These are phyloP conservation scores for Amiota minor DNA, from an alignment of 2,888 invertebrate genomes.

Conservation along the genomic window DNA sequence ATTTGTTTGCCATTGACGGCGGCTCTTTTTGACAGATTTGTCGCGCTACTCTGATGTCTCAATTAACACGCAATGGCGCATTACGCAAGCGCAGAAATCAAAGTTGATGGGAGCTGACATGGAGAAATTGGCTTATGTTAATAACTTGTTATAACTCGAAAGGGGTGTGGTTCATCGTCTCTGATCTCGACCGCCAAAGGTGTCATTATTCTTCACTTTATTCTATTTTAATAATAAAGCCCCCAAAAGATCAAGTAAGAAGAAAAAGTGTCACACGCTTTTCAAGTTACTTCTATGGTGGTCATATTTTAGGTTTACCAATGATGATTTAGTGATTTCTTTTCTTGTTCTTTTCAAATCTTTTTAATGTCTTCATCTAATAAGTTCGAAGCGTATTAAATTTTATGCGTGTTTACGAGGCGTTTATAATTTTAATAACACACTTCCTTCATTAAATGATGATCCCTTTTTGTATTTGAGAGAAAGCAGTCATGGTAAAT, in stretches of 20 bases:
- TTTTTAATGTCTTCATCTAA: constrained; percentile 31
- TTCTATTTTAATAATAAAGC: neutral
- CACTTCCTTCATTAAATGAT: constrained; percentile 49
- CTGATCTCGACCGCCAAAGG: constrained; percentile 13
- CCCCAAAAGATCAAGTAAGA: neutral
- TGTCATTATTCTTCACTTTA: constrained; percentile 14
- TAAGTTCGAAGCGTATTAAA: constrained; percentile 48
- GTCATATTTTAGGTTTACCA: constrained; percentile 11
- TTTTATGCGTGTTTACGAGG: constrained; percentile 63
- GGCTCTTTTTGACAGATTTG: constrained; percentile 70
- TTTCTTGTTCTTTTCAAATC: neutral
- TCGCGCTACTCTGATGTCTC: constrained; percentile 63
- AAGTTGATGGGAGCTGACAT: neutral
- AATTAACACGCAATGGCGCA: constrained; percentile 68
- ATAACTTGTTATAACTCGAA: constrained; percentile 19
- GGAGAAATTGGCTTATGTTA: constrained; percentile 14
- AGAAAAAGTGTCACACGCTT: constrained; percentile 25
- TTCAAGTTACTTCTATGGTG: constrained; percentile 20
- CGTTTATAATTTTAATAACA: constrained; percentile 63
- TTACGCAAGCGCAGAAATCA: constrained; percentile 10
- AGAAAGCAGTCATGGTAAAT: no score
- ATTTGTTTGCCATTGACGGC: constrained; percentile 44
- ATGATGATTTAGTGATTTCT: neutral
- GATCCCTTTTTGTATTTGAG: neutral
- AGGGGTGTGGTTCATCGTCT: constrained; percentile 16